These are phyloP conservation scores for Channa argus DNA, from an alignment of 2,113 vertebrate species.

Conservation along the genomic window DNA sequence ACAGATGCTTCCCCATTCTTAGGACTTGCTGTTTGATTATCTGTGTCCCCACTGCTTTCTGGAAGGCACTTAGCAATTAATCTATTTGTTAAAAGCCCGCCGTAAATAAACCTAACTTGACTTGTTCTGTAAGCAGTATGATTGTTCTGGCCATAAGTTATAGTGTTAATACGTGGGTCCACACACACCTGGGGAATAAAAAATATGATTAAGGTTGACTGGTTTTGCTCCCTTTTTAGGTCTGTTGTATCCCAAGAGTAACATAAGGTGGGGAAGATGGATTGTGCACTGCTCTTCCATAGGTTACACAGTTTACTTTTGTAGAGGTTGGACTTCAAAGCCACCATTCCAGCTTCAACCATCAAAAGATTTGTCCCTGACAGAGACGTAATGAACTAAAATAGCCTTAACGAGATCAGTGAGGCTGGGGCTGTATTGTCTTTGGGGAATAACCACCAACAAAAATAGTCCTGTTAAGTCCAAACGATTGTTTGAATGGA, in stretches of 20 bases:
- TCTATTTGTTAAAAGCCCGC: conserved; percentile 44
- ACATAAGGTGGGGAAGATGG: conserved; percentile 61
- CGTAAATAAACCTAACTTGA: conserved; percentile 49
- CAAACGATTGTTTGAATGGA: conserved; percentile 51
- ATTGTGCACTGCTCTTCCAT: conserved; percentile 48
- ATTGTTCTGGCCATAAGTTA: conserved; percentile 47
- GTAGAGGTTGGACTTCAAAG: conserved; percentile 39
- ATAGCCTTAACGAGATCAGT: conserved; percentile 74
- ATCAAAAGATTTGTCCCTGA: conserved; percentile 62
- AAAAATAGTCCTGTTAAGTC: conserved; percentile 75
- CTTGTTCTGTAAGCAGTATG: conserved; percentile 41
- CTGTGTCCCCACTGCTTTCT: conserved; percentile 24
- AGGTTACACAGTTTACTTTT: conserved; percentile 38
- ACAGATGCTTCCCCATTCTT: neutral
- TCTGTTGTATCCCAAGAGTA: conserved; percentile 62
- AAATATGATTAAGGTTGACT: conserved; percentile 67
- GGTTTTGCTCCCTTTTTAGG: conserved; percentile 48
- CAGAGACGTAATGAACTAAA: conserved; percentile 74
- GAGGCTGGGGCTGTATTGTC: conserved; percentile 43
- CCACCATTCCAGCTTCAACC: conserved; percentile 39
- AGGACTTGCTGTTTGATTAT: conserved; percentile 9
- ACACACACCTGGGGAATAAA: conserved; percentile 53
- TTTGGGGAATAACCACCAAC: conserved; percentile 35
- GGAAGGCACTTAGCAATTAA: conserved; percentile 14
- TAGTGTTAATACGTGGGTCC: conserved; percentile 29